Conservation (phyloP, 64 coral and sea anemone species). For the Stylophora pistillata region DNA sequence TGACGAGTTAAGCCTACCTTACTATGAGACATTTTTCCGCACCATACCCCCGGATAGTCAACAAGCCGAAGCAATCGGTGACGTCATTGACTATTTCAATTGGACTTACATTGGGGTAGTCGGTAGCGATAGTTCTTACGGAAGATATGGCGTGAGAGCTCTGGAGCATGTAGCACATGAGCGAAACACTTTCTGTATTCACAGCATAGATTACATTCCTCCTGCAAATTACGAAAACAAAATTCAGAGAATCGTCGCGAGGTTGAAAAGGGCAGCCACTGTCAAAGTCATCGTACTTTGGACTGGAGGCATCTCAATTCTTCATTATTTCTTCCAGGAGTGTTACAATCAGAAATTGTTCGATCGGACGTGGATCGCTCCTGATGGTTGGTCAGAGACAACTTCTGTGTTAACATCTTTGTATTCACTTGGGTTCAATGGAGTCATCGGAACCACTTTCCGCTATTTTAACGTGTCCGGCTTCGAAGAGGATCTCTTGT, state of each 20-base stretch:
- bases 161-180: conserved; percentile 41
- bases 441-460: conserved; percentile 55
- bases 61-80: conserved; percentile 59
- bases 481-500: conserved; percentile 9
- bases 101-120: conserved; percentile 62
- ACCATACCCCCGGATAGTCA: conserved; percentile 54
- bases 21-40: conserved; percentile 57
- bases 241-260: conserved; percentile 61
- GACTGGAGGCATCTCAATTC: conserved; percentile 42
- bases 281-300: conserved; percentile 75
- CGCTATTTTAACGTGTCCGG: not conserved
- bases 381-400: conserved; percentile 82
- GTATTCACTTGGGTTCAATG: conserved; percentile 55
- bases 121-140: conserved; percentile 57
- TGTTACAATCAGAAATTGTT: conserved; percentile 4
- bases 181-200: conserved; percentile 57
- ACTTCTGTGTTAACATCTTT: conserved; percentile 38
- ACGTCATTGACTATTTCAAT: conserved; percentile 57
- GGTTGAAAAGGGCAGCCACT: conserved; percentile 46
- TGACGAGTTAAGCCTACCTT: conserved; percentile 51
- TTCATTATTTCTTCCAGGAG: conserved; percentile 60
- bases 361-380: conserved; percentile 69
- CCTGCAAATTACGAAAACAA: conserved; percentile 60
- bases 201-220: conserved; percentile 49
- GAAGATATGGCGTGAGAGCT: conserved; percentile 43